Conservation (phyloP, 2,888 invertebrate genomes). For the Megaustenia siamemsis region DNA sequence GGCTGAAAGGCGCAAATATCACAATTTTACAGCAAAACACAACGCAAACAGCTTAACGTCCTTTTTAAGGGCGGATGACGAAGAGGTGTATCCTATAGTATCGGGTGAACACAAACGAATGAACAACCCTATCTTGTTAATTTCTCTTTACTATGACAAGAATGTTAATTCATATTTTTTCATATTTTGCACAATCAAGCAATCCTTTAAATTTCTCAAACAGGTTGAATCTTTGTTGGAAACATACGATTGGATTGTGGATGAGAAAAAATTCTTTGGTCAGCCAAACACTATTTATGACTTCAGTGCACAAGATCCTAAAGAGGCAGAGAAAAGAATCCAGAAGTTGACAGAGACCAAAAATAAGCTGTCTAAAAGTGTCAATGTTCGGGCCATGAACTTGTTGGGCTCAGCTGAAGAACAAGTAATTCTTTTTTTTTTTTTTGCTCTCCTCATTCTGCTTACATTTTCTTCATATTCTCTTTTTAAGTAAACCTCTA, state of each 20-base stretch:
- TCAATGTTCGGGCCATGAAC: constrained; percentile 92
- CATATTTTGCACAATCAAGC: too few relatives aligned
- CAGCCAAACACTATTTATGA: constrained; percentile 81
- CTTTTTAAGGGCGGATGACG: too few relatives aligned
- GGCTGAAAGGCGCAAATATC: too few relatives aligned
- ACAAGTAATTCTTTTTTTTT: constrained; percentile 81
- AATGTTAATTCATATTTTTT: too few relatives aligned
- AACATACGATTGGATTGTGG: constrained; percentile 86
- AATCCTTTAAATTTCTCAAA: too few relatives aligned
- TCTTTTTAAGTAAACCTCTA: not conserved
- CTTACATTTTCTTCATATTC: not conserved
- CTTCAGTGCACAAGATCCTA: constrained; percentile 83
- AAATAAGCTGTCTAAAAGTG: constrained; percentile 80
- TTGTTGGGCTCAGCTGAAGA: constrained; percentile 92
- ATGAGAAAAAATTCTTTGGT: constrained; percentile 89
- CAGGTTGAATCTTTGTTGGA: constrained; percentile 77
- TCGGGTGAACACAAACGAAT: too few relatives aligned
- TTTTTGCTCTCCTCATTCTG: too few relatives aligned
- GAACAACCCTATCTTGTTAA: too few relatives aligned
- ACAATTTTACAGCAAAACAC: too few relatives aligned
- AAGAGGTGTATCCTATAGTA: too few relatives aligned
- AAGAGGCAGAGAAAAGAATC: constrained; percentile 85
- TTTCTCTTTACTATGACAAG: too few relatives aligned
- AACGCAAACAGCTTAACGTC: too few relatives aligned
- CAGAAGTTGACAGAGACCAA: constrained; percentile 84